Base-by-base conservation (phyloP, 2,888 invertebrate genomes). In the Drosophila diplacantha region DNA sequence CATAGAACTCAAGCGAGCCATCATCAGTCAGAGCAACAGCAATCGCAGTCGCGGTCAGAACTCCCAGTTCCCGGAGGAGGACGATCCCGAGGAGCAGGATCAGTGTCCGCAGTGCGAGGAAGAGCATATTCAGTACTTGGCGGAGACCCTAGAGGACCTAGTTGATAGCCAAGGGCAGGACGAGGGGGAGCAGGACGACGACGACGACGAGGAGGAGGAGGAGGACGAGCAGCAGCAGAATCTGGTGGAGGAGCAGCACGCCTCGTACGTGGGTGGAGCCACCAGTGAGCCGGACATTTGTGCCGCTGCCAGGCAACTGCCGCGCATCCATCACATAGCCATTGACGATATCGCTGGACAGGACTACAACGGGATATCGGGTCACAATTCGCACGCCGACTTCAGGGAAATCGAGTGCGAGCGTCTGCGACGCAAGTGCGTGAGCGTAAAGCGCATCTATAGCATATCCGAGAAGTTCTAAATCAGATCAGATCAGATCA, bases 401-500 rank as follows among this genome's bases (percentile, higher is more conserved):
- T 81, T 86, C 53, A 83, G 87, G 63, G 87, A 87, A 79, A 87
- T 87, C 67, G 87, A 87, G 70, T 86, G 86, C 75, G 87, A 87
- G 69, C 85, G 85, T 58, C 77, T 87, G 74, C 75, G 86, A 62
- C 86, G 86, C 73, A 86, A 86, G 81, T 86, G 86, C 84, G 86
- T 86, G 81, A 86, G 86, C 84, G 85, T 86, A 52, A 87, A 87
- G 75, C 86, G 87, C 81, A 87, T 87, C 76, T 87, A 86, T 84
- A 87, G 87, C 82, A 87, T 87, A 78, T 87, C 87, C 74, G 87
- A 87, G 70, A 87, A 87, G 73, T 87, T 87, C 74, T 87, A 85
- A 82, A 59, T 56, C 47, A 71, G 63, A 53, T 29, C 50, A 47
- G 16, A 35, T 39, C 22, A 22, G 5, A 22, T 22, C 22, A 22